Evolutionary conservation across 1,140 invertebrate species (phyloP), one percentile per base, ranked within the genome.

Genomic region (Drosophila sproati): DNA sequence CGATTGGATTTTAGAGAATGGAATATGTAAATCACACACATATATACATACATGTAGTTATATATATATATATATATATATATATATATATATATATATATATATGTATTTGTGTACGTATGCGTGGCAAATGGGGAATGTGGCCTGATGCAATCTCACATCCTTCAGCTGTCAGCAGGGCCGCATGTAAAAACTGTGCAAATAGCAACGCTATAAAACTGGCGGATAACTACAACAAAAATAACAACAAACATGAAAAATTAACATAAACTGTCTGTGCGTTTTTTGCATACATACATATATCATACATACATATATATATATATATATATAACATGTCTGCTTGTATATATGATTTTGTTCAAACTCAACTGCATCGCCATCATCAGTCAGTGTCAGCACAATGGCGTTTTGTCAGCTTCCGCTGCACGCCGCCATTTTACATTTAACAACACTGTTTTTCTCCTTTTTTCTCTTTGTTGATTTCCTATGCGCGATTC

Each of bases 311-410:
- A 45, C 29, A 54, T 41, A 52, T 29, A 57, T 28, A 6, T 34
- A 31, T 20, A 35, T 37, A 31, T 48, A 7, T 20, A 20, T 56
- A 5, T 57, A 35, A 54, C 20, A 45, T 66, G 41, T 57, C 12
- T 12, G 12, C 12, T 57, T 41, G 41, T 47, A 10, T 48, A 50
- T 74, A 62, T 66, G 39, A 45, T 66, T 78, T 78, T 59, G 41
- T 60, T 3, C 28, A 43, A 55, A 28, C 12, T 47, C 3, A 57
- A 69, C 51, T 29, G 74, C 77, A 78, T 59, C 54, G 51, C 41
- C 68, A 80, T 88, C 85, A 88, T 88, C 85, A 81, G 78, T 88
- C 85, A 88, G 85, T 90, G 85, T 88, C 85, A 90, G 55, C 50
- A 59, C 66, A 74, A 72, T 89, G 81, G 76, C 86, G 73, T 89